phyloP scores from a whole-genome alignment of 2,888 invertebrate genomes.

The Shargacucullia verbasci region DNA sequence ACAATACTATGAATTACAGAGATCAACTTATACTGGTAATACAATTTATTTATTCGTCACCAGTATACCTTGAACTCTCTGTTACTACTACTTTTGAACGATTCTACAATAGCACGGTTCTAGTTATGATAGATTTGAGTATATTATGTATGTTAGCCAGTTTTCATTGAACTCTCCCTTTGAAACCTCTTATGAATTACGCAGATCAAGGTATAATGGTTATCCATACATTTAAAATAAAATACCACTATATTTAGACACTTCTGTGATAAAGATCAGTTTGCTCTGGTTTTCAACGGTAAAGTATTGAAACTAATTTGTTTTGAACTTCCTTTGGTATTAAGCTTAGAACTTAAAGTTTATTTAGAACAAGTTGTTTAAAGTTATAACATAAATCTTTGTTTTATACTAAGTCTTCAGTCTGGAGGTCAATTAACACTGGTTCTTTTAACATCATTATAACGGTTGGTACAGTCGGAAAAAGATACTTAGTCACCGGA shows the following conservation, averaged over 20 bases:
- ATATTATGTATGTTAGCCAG: not conserved
- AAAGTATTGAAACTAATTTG: not conserved
- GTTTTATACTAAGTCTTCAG: not conserved
- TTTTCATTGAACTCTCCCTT: constrained; percentile 12
- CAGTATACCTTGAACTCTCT: constrained; percentile 9
- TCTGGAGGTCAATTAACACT: too few species aligned
- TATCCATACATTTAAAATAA: not conserved
- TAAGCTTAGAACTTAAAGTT: not conserved
- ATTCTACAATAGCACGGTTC: constrained; percentile 12
- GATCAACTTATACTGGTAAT: constrained; percentile 3
- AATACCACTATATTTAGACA: constrained; percentile 10
- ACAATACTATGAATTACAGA: not conserved
- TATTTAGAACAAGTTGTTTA: not conserved
- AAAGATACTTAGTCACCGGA: too few species aligned
- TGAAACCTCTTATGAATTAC: not conserved
- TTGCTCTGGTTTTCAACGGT: not conserved
- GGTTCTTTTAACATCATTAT: too few species aligned
- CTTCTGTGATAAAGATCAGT: not conserved
- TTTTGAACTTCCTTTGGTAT: constrained; percentile 12
- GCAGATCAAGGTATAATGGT: constrained; percentile 9
- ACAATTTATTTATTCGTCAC: not conserved
- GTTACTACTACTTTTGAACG: constrained; percentile 8
- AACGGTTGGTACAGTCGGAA: too few species aligned
- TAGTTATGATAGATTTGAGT: not conserved
- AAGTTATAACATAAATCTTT: not conserved